Evolutionary conservation across 2,113 vertebrate genomes (phyloP).

Genomic region (Paedocypris sp.): DNA sequence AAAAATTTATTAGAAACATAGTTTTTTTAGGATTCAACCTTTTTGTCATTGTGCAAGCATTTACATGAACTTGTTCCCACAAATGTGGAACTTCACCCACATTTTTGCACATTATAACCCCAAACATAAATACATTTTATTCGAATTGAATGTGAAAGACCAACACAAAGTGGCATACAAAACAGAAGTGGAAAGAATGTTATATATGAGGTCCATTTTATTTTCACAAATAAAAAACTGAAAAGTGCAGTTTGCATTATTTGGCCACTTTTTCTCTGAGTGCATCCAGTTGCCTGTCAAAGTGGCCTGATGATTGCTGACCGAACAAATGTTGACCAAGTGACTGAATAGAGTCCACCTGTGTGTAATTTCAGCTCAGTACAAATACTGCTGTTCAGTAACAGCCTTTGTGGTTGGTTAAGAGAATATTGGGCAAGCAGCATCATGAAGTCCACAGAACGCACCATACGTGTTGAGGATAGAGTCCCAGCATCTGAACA

Average conservation of each 20-base stretch:
- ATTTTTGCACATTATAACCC: neutral
- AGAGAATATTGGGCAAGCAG: neutral
- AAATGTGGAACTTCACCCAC: too few relatives aligned
- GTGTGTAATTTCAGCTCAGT: constrained; percentile 1
- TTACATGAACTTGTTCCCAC: too few relatives aligned
- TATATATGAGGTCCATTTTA: neutral
- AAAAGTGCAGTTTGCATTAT: neutral
- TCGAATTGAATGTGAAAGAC: neutral
- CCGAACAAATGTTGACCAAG: too few relatives aligned
- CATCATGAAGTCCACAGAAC: neutral
- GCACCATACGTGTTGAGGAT: too few relatives aligned
- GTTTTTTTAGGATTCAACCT: too few relatives aligned
- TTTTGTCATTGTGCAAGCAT: too few relatives aligned
- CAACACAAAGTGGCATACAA: neutral
- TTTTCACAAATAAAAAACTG: neutral
- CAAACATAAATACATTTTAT: neutral
- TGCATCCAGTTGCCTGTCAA: neutral
- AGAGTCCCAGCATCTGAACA: neutral
- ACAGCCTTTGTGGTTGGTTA: neutral
- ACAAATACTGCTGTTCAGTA: neutral
- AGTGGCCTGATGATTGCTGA: neutral
- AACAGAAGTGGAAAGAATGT: neutral
- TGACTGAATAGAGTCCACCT: neutral
- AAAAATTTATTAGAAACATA: too few relatives aligned
- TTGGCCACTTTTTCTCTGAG: neutral